Conservation (phyloP, 2,888 invertebrate species). For the Lumbricus terrestris region DNA sequence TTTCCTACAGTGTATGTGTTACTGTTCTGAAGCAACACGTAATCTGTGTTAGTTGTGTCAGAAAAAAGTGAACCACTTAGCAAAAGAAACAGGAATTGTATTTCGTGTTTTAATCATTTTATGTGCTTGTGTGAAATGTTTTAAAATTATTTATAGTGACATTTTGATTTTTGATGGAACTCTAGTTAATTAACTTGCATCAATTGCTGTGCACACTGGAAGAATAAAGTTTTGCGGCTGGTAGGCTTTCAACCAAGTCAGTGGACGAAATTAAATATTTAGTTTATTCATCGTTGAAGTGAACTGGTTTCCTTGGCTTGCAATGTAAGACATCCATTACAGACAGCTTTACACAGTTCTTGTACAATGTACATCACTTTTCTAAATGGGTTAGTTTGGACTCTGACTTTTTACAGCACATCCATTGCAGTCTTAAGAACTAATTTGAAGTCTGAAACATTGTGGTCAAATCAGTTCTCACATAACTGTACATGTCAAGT, state of each 20-base stretch:
- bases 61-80: background rate
- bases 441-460: background rate
- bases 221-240: background rate
- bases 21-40: background rate
- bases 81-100: background rate
- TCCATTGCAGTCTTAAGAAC: background rate
- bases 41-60: background rate
- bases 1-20: background rate
- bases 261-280: background rate
- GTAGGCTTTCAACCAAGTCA: background rate
- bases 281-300: background rate
- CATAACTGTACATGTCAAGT: background rate
- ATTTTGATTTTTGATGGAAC: background rate
- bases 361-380: background rate
- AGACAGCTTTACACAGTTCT: background rate
- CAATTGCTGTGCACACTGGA: background rate
- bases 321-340: background rate
- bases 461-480: background rate
- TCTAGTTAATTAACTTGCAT: background rate
- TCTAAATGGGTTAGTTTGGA: background rate
- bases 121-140: background rate
- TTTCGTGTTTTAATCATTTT: slow-evolving; percentile 3
- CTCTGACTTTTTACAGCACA: background rate
- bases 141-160: slow-evolving; percentile 3
- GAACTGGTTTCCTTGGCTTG: background rate